phyloP scores from a whole-genome alignment of 2,888 invertebrate genomes.

The Sphaerophoria rueppellii region DNA sequence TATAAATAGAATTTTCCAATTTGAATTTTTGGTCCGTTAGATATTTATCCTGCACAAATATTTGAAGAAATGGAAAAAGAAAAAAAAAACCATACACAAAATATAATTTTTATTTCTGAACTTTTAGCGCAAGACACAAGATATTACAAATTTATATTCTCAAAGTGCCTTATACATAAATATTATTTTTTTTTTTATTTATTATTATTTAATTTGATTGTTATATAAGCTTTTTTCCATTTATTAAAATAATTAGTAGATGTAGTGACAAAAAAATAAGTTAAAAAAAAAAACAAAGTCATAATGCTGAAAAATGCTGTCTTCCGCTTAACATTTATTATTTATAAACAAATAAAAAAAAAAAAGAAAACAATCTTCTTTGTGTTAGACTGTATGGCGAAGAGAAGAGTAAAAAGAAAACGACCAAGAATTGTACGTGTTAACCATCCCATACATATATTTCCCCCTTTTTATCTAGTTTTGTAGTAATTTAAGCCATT shows the following conservation, averaged over 20 bases:
- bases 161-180: constrained; percentile 78
- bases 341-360: constrained; percentile 31
- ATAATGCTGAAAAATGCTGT: constrained; percentile 64
- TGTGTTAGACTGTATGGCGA: constrained; percentile 29
- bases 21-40: constrained; percentile 21
- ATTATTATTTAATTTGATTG: constrained; percentile 69
- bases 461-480: constrained; percentile 61
- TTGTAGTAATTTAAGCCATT: constrained; percentile 65
- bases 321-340: constrained; percentile 62
- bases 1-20: background rate
- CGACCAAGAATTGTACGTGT: constrained; percentile 29
- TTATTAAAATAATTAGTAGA: constrained; percentile 44
- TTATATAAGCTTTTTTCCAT: constrained; percentile 71
- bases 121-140: constrained; percentile 65
- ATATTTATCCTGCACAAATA: constrained; percentile 27
- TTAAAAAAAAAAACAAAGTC: constrained; percentile 56
- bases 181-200: constrained; percentile 73
- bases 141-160: constrained; percentile 76
- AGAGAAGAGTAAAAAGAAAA: constrained; percentile 11
- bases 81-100: constrained; percentile 48
- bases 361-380: constrained; percentile 22
- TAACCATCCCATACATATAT: constrained; percentile 12
- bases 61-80: constrained; percentile 24
- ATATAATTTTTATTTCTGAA: constrained; percentile 20
- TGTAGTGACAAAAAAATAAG: constrained; percentile 53